These are phyloP conservation scores for Callipepla californica DNA, from an alignment of 2,113 vertebrate species.

Conservation along the genomic window DNA sequence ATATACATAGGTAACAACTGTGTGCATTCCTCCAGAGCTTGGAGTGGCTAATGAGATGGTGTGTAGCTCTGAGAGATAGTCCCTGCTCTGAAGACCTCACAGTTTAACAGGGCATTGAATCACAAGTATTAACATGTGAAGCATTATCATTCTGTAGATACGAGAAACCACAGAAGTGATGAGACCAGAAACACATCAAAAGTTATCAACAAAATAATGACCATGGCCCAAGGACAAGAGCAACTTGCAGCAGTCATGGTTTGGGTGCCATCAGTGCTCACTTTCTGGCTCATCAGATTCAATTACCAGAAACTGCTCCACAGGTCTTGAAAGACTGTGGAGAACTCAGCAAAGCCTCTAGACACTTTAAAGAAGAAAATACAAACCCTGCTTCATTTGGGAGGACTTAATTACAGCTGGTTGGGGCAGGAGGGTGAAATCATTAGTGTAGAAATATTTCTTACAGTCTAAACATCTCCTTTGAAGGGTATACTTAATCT, in stretches of 20 bases:
- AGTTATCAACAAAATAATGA: background rate
- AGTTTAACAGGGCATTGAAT: background rate
- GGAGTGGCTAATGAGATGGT: background rate
- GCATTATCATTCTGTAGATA: background rate
- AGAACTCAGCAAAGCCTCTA: background rate
- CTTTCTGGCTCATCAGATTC: background rate
- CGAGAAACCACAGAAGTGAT: background rate
- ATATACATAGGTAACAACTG: background rate
- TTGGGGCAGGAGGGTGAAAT: background rate
- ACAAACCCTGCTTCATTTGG: background rate
- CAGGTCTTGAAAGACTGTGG: fast-evolving
- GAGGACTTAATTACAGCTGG: background rate
- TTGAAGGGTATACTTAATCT: background rate
- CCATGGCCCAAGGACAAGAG: background rate
- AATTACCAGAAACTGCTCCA: background rate
- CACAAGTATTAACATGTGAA: background rate
- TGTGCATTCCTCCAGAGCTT: background rate
- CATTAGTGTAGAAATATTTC: background rate
- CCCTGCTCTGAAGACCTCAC: background rate
- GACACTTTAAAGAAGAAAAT: background rate
- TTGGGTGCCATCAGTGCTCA: background rate
- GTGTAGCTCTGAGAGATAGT: background rate
- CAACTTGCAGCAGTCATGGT: background rate
- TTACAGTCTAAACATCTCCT: background rate
- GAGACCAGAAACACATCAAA: background rate